A percentile compares a stretch with the other conserved stretches of the same genome.
Evolutionary conservation across 2,113 vertebrate genomes (phyloP).

Genomic region (Colossoma macropomum): DNA sequence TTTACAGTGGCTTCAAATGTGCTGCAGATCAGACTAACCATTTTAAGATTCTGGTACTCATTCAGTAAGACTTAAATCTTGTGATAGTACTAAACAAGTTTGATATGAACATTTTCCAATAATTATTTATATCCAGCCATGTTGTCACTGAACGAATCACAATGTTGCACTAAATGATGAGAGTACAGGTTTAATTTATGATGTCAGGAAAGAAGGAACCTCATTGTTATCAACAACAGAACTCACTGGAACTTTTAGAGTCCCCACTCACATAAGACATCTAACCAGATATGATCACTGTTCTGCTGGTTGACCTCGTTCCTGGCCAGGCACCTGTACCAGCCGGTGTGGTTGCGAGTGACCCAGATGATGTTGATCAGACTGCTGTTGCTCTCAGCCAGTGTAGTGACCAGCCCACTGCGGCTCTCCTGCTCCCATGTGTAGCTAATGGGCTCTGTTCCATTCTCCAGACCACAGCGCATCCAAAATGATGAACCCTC

Average conservation of each 20-base stretch:
- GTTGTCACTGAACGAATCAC: too few species aligned
- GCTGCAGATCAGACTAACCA: too few species aligned
- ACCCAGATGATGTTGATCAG: slow-evolving; percentile 73
- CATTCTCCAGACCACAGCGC: slow-evolving; percentile 80
- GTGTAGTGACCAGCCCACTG: slow-evolving; percentile 54
- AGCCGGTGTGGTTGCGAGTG: slow-evolving; percentile 83
- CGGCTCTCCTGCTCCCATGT: slow-evolving; percentile 78
- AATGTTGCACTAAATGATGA: not conserved
- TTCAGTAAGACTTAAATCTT: too few species aligned
- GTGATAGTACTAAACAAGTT: too few species aligned
- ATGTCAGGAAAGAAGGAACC: not conserved
- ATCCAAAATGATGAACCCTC: slow-evolving; percentile 79
- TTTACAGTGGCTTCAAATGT: too few species aligned
- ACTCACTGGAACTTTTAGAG: not conserved
- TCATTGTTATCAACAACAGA: not conserved
- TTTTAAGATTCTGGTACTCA: too few species aligned
- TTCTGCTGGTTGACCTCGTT: slow-evolving; percentile 82
- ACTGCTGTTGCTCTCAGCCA: slow-evolving; percentile 63
- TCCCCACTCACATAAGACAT: slow-evolving; percentile 86
- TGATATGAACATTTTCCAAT: too few species aligned
- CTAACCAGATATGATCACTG: slow-evolving; percentile 81
- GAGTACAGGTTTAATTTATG: not conserved
- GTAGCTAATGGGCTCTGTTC: slow-evolving; percentile 82
- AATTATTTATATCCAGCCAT: too few species aligned
- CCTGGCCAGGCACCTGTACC: slow-evolving; percentile 81